A percentile compares a stretch with the other conserved stretches of the same genome.
Evolutionary conservation across 2,113 vertebrate genomes (phyloP).

Genomic region (Caranx melampygus): DNA sequence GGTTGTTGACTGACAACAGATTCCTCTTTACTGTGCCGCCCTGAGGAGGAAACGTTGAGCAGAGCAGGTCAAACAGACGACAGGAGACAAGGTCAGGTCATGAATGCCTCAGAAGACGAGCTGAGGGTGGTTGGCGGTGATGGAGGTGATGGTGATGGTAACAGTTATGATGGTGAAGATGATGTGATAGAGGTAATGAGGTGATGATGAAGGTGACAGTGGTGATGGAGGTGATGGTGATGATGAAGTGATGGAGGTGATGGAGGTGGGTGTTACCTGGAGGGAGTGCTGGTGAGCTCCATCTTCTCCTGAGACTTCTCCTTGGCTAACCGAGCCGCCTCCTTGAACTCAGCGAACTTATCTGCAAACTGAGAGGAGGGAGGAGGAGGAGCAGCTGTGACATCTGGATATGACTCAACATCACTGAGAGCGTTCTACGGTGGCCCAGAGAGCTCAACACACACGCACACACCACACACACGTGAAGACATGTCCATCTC

Average conservation of each 20-base stretch:
- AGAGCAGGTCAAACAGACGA: conserved; percentile 37
- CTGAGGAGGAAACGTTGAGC: conserved; percentile 57
- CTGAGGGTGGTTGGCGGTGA: no score
- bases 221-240: no score
- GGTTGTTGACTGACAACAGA: conserved; percentile 72
- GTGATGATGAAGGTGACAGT: no score
- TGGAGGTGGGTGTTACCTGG: conserved; percentile 85
- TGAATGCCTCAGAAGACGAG: no score
- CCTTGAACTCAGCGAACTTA: conserved; percentile 98
- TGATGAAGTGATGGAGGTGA: neutral
- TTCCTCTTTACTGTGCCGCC: conserved; percentile 63
- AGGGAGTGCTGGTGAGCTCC: conserved; percentile 95
- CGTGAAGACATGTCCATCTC: no score
- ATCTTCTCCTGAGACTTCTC: conserved; percentile 99
- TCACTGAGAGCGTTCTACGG: no score
- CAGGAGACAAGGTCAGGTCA: neutral
- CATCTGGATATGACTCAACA: no score
- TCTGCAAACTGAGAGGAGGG: conserved; percentile 95
- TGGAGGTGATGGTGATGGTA: no score
- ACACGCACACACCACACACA: no score
- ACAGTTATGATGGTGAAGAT: no score
- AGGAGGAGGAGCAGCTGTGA: neutral
- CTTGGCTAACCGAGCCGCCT: conserved; percentile 95
- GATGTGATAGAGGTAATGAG: no score
- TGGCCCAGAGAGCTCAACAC: no score